These are phyloP conservation scores for Cheilosia pagana DNA, from an alignment of 2,888 invertebrate species.

Conservation along the genomic window DNA sequence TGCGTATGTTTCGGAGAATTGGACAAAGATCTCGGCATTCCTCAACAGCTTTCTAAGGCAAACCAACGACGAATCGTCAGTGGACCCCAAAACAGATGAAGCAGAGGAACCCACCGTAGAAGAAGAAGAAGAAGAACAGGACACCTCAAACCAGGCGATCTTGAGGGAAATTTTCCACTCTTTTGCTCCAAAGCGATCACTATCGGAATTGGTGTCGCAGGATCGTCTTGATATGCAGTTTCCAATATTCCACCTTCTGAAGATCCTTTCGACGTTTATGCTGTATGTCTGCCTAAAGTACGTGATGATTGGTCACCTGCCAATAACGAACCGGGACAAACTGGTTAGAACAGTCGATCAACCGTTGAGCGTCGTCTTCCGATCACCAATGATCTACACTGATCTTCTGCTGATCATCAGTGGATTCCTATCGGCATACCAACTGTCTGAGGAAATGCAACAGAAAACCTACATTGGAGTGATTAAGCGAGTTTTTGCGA, in stretches of 20 bases:
- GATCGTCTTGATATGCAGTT: conserved; percentile 85
- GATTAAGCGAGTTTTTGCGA: conserved; percentile 85
- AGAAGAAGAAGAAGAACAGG: conserved; percentile 22
- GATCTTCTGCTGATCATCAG: conserved; percentile 88
- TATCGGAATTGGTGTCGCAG: conserved; percentile 85
- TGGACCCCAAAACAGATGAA: conserved; percentile 10
- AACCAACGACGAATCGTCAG: conserved; percentile 12
- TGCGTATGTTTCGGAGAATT: conserved; percentile 59
- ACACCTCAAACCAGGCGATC: conserved; percentile 13
- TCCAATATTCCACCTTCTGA: conserved; percentile 88
- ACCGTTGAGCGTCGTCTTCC: conserved; percentile 86
- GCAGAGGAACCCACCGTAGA: conserved; percentile 13
- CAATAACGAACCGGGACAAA: conserved; percentile 86
- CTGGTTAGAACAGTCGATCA: conserved; percentile 84
- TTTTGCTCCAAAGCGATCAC: conserved; percentile 88
- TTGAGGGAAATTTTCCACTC: conserved; percentile 82
- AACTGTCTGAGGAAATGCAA: conserved; percentile 85
- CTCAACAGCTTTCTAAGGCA: conserved; percentile 36
- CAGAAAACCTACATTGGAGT: conserved; percentile 85
- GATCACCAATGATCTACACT: conserved; percentile 87
- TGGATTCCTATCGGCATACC: conserved; percentile 87
- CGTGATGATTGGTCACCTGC: conserved; percentile 86
- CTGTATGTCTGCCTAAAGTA: conserved; percentile 88
- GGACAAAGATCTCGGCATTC: conserved; percentile 37
- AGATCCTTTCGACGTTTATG: conserved; percentile 87